A percentile compares a stretch with the other conserved stretches of the same genome.
Conservation (phyloP, 1,140 invertebrate species). For the Leptinotarsa texana region DNA sequence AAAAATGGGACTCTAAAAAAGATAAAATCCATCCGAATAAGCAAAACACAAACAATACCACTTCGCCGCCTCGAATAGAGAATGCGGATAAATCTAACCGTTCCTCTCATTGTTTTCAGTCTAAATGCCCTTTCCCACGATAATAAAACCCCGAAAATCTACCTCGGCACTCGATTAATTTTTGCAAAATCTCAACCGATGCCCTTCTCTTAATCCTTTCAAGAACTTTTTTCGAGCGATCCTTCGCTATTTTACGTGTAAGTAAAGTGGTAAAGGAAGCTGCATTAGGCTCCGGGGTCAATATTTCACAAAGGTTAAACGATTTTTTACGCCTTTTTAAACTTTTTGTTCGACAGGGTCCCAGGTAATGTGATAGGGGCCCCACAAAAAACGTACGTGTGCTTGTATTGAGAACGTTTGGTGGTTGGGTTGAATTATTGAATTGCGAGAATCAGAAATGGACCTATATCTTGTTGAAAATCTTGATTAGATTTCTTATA, state of each 20-base stretch:
- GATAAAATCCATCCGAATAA: too few species aligned
- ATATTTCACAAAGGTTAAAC: constrained; percentile 29
- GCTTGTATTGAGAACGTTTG: constrained; percentile 13
- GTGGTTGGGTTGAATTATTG: constrained; percentile 14
- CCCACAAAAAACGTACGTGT: constrained; percentile 27
- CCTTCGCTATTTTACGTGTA: not conserved
- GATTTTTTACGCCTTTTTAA: constrained; percentile 32
- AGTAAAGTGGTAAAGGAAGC: constrained; percentile 22
- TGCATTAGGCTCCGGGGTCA: constrained; percentile 5
- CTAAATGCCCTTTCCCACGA: constrained; percentile 2
- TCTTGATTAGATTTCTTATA: constrained; percentile 20
- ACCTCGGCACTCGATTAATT: not conserved
- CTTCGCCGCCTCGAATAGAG: not conserved
- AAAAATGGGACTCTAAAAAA: too few species aligned
- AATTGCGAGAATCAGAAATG: constrained; percentile 9
- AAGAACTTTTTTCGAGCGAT: constrained; percentile 10
- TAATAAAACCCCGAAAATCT: not conserved
- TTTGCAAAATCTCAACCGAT: constrained; percentile 3
- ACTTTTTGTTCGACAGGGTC: constrained; percentile 18
- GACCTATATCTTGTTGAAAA: constrained; percentile 23
- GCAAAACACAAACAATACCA: too few species aligned
- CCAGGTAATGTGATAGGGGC: constrained; percentile 30
- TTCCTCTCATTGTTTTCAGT: constrained; percentile 5
- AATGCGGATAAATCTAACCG: not conserved
- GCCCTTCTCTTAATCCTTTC: not conserved